Percentiles rank a stretch among this genome's conserved stretches.
Conservation (phyloP, 2,113 vertebrate genomes). For the Leptocoma aspasia region DNA sequence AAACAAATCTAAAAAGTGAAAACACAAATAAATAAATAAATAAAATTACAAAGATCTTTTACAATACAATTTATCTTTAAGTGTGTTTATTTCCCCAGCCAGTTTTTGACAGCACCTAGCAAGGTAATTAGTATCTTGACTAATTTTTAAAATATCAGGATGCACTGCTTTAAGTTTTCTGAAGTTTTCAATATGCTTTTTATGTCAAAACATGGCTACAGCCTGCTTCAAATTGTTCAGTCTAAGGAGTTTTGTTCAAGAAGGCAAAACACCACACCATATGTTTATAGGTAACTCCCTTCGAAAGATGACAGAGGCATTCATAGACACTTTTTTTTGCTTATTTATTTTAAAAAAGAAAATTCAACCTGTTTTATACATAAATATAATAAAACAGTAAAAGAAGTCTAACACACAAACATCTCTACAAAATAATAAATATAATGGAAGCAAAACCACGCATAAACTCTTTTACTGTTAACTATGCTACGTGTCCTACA, state of each 20-base stretch:
- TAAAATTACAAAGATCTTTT: background rate
- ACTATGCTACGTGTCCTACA: constrained; percentile 60
- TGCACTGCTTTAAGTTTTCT: background rate
- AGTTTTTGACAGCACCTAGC: background rate
- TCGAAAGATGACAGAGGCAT: constrained; percentile 85
- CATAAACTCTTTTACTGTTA: constrained; percentile 45
- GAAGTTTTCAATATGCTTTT: background rate
- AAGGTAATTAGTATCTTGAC: background rate
- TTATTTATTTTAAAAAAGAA: constrained; percentile 83
- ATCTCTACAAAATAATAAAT: constrained; percentile 83
- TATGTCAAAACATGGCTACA: background rate
- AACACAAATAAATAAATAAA: background rate
- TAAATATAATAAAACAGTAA: constrained; percentile 77
- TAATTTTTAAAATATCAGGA: background rate
- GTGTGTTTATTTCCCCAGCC: background rate
- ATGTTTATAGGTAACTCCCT: constrained; percentile 50
- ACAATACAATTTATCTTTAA: background rate
- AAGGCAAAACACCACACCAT: background rate
- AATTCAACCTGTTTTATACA: constrained; percentile 77
- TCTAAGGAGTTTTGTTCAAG: constrained; percentile 26
- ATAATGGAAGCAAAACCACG: constrained; percentile 70
- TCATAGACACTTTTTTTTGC: constrained; percentile 77
- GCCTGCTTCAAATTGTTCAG: constrained; percentile 3
- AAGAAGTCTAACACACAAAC: constrained; percentile 76
- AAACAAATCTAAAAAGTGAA: background rate